These are phyloP conservation scores for Adoxophyes honmai DNA, from an alignment of 1,140 invertebrate genomes.

Conservation along the genomic window DNA sequence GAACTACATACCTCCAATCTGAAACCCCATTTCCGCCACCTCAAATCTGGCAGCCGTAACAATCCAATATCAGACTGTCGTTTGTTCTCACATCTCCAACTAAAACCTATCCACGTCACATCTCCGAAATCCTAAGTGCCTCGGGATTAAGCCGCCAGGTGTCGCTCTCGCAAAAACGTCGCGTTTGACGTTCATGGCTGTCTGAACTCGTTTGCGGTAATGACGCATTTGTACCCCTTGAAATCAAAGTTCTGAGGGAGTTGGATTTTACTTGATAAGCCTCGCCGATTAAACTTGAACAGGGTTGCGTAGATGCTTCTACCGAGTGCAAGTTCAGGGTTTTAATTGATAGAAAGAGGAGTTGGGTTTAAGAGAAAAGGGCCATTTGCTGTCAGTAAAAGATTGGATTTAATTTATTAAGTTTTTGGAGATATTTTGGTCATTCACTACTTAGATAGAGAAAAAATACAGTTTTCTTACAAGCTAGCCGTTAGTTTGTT, in stretches of 20 bases:
- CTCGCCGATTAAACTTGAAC: conserved; percentile 32
- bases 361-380: no score
- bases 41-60: no score
- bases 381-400: no score
- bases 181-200: conserved; percentile 55
- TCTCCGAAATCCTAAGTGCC: conserved; percentile 59
- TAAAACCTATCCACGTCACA: background rate
- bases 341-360: no score
- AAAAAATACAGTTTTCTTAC: no score
- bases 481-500: no score
- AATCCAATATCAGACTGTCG: background rate
- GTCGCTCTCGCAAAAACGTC: conserved; percentile 52
- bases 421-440: no score
- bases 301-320: background rate
- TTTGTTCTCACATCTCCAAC: background rate
- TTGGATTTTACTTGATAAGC: conserved; percentile 32
- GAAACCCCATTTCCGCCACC: no score
- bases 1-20: no score
- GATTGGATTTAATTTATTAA: no score
- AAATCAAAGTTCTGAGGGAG: conserved; percentile 28
- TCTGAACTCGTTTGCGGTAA: conserved; percentile 53
- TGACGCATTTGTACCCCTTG: conserved; percentile 29
- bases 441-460: no score
- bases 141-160: conserved; percentile 53
- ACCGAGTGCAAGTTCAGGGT: no score